Percentiles rank a stretch among this genome's conserved stretches.
These are phyloP conservation scores for Esox masquinongy DNA, from an alignment of 2,797 vertebrate species.

Conservation along the genomic window DNA sequence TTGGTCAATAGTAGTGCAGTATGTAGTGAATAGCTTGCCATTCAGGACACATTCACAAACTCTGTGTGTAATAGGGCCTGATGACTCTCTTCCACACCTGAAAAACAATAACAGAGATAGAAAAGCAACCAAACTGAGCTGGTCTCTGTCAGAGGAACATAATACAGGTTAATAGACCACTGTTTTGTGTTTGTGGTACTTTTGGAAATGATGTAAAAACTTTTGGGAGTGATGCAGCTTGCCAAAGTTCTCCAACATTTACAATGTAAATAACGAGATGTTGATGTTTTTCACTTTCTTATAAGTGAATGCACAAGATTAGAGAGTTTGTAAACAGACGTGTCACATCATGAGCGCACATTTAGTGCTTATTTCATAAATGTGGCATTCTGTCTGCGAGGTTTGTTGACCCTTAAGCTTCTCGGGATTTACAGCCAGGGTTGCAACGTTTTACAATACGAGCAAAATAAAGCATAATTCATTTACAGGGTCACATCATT, in stretches of 20 bases:
- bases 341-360: no score
- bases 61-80: neutral
- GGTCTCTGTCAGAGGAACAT: neutral
- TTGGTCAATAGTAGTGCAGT: no score
- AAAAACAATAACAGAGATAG: slow-evolving; percentile 4
- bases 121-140: neutral
- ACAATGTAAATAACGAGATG: no score
- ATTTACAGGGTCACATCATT: neutral
- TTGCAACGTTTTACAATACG: neutral
- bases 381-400: neutral
- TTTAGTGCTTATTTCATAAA: neutral
- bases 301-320: no score
- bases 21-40: no score
- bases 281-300: no score
- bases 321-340: no score
- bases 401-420: neutral
- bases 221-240: no score
- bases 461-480: slow-evolving; percentile 24
- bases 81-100: neutral
- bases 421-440: neutral
- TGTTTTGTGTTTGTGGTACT: no score
- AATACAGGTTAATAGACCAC: neutral
- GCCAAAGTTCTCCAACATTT: no score
- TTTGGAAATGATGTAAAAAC: no score
- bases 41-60: no score